phyloP scores from a whole-genome alignment of 2,797 vertebrate genomes.

The Linurgus olivaceus region DNA sequence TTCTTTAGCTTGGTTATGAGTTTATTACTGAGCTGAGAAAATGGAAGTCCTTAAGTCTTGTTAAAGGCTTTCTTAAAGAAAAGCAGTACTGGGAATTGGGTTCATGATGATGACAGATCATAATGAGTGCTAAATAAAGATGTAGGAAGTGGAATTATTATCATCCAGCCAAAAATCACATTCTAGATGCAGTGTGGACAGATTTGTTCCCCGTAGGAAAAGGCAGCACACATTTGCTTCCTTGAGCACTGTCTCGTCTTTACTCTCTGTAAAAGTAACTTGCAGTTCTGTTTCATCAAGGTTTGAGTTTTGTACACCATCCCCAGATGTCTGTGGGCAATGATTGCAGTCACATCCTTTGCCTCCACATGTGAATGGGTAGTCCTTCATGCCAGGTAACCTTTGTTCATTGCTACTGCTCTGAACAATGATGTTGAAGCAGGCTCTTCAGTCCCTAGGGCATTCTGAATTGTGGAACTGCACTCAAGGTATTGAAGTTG shows the following conservation, averaged over 20 bases:
- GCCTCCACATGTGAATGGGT: rapidly evolving
- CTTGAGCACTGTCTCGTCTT: neutral
- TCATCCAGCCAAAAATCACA: neutral
- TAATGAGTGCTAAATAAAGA: neutral
- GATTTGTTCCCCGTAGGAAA: neutral
- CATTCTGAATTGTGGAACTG: neutral
- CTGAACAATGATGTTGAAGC: neutral
- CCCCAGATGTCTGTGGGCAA: neutral
- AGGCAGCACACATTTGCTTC: neutral
- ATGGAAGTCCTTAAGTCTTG: neutral
- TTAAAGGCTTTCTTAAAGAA: neutral
- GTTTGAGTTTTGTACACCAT: neutral
- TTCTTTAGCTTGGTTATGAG: neutral
- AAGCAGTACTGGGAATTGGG: neutral
- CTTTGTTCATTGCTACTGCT: neutral
- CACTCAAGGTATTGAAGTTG: neutral
- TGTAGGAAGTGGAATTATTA: neutral
- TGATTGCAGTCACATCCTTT: neutral
- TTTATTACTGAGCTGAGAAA: neutral
- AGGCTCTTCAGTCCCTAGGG: neutral
- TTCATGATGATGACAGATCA: neutral
- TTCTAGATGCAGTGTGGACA: neutral
- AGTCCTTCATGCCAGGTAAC: neutral
- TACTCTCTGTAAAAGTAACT: neutral
- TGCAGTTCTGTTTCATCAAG: neutral